phyloP scores from a whole-genome alignment of 2,888 invertebrate species.

The Entomobrya multifasciata region DNA sequence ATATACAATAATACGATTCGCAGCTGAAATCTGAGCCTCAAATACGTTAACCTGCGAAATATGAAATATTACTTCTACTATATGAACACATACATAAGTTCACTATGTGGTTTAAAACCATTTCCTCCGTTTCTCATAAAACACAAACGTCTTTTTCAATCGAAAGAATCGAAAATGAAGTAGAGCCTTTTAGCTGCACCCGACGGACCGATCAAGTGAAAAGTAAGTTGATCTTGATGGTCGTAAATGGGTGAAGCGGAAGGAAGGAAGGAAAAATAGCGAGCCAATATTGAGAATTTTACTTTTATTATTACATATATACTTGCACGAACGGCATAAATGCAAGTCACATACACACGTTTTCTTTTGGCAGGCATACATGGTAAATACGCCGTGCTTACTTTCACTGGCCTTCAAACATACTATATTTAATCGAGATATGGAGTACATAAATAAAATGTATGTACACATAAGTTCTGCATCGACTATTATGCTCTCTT shows the following conservation, averaged over 20 bases:
- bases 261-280: conserved; percentile 27
- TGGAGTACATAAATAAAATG: no score
- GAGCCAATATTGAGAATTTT: conserved; percentile 16
- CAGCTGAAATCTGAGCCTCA: conserved; percentile 13
- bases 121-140: conserved; percentile 63
- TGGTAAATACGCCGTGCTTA: not conserved
- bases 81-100: not conserved
- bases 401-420: no score
- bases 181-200: conserved; percentile 58
- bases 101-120: not conserved
- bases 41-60: not conserved
- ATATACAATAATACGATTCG: not conserved
- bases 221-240: conserved; percentile 51
- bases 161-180: conserved; percentile 62
- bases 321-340: conserved; percentile 17
- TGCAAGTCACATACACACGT: conserved; percentile 34
- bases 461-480: no score
- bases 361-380: not conserved
- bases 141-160: conserved; percentile 65
- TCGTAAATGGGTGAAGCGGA: conserved; percentile 43
- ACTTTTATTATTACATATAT: not conserved
- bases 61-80: no score
- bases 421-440: no score
- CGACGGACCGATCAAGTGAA: conserved; percentile 59
- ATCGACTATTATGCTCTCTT: no score